These are phyloP conservation scores for Drosophila planitibia DNA, from an alignment of 2,888 invertebrate genomes.

Conservation along the genomic window DNA sequence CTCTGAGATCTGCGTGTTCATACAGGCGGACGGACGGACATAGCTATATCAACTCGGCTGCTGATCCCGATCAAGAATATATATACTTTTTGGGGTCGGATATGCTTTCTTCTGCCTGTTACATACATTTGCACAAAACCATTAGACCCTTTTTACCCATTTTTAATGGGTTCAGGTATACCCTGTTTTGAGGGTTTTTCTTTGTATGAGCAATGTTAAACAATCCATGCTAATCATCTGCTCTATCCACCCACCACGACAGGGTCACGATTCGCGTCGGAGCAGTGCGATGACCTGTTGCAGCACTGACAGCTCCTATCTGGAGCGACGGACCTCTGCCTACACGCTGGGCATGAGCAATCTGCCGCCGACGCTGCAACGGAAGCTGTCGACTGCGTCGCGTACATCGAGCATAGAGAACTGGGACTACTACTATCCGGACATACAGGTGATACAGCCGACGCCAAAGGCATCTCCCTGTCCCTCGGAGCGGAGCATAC, in stretches of 20 bases:
- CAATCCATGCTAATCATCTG: neutral
- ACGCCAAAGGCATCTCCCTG: conserved; percentile 94
- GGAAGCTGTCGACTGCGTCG: conserved; percentile 83
- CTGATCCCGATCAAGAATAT: too few species aligned
- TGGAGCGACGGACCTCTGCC: conserved; percentile 92
- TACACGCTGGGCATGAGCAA: conserved; percentile 91
- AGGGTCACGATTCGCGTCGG: conserved; percentile 87
- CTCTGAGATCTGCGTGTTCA: too few species aligned
- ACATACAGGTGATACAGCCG: conserved; percentile 90
- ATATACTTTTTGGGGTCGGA: too few species aligned
- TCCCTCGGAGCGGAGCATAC: conserved; percentile 87
- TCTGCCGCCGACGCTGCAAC: conserved; percentile 83
- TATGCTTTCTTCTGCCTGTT: too few species aligned
- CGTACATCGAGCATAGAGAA: conserved; percentile 84
- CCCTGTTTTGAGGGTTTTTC: neutral
- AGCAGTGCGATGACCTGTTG: conserved; percentile 94
- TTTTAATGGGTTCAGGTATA: too few species aligned
- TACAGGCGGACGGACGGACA: too few species aligned
- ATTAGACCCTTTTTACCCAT: too few species aligned
- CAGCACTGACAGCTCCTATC: conserved; percentile 93
- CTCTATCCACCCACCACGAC: conserved; percentile 12
- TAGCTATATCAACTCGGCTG: too few species aligned
- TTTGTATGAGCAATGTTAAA: neutral
- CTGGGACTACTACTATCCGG: conserved; percentile 88
- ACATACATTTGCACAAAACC: too few species aligned